These are phyloP conservation scores for Silurus glanis DNA, from an alignment of 2,113 vertebrate genomes.

Conservation along the genomic window DNA sequence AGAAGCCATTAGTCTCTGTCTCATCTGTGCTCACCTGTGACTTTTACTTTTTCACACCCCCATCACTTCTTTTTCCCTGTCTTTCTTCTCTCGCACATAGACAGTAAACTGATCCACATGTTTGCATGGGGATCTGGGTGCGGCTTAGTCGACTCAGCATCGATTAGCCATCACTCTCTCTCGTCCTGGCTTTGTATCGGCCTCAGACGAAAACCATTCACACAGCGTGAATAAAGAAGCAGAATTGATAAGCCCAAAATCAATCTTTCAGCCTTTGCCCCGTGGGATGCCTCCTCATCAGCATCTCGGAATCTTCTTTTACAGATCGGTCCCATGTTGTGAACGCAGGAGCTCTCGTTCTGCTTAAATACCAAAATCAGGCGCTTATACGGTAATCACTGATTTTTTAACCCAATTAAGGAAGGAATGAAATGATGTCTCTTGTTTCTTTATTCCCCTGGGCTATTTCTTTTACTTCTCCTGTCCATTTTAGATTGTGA, in stretches of 20 bases:
- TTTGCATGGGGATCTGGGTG: conserved; percentile 25
- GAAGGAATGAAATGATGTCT: conserved; percentile 2
- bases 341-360: background rate
- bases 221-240: conserved; percentile 22
- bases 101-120: conserved; percentile 19
- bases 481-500: background rate
- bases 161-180: conserved; percentile 49
- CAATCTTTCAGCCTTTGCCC: conserved; percentile 40
- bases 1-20: conserved; percentile 38
- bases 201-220: conserved; percentile 17
- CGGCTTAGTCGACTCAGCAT: conserved; percentile 37
- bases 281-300: conserved; percentile 29
- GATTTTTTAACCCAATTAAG: background rate
- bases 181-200: conserved; percentile 31
- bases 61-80: background rate
- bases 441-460: conserved; percentile 2
- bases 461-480: background rate
- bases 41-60: conserved; percentile 15
- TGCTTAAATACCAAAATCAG: background rate
- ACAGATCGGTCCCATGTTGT: background rate
- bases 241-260: conserved; percentile 47
- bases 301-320: background rate
- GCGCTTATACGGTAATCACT: background rate
- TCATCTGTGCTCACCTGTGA: conserved; percentile 31
- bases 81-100: background rate